Conservation (phyloP, 1,140 invertebrate genomes). For the Drosophila takahashii region DNA sequence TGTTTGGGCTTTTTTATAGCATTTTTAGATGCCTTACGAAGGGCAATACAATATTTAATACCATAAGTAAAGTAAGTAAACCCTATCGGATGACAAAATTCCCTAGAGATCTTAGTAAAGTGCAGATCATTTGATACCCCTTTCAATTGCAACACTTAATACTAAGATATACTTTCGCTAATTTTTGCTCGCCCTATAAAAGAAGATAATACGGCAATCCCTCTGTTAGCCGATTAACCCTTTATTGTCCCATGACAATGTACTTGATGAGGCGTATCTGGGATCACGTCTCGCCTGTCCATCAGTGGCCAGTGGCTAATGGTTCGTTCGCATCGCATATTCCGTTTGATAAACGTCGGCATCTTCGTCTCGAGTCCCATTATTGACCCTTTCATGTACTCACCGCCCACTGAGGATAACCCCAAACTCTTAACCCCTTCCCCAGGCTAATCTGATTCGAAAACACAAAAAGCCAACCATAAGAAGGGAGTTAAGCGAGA, state of each 20-base stretch:
- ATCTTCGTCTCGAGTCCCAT: slow-evolving; percentile 11
- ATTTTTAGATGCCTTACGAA: no score
- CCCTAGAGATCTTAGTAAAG: slow-evolving; percentile 4
- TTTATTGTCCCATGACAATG: slow-evolving; percentile 39
- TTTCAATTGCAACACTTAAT: slow-evolving; percentile 15
- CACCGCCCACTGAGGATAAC: slow-evolving; percentile 12
- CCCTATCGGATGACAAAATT: background rate
- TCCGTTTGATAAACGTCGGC: slow-evolving; percentile 63
- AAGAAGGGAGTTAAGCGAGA: slow-evolving; percentile 33
- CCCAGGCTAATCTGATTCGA: slow-evolving; percentile 65
- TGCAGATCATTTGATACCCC: slow-evolving; percentile 9
- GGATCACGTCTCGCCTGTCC: slow-evolving; percentile 63
- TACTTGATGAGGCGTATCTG: slow-evolving; percentile 38
- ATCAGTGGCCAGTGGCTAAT: slow-evolving; percentile 53
- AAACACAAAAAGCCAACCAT: slow-evolving; percentile 61
- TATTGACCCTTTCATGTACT: slow-evolving; percentile 71
- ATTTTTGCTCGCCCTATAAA: slow-evolving; percentile 1
- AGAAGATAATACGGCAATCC: slow-evolving; percentile 22
- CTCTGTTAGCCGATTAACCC: slow-evolving; percentile 46
- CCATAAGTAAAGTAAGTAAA: background rate
- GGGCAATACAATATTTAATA: no score
- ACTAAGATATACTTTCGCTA: slow-evolving; percentile 3
- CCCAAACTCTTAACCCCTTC: slow-evolving; percentile 9
- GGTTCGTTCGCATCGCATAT: slow-evolving; percentile 62
- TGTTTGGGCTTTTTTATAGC: background rate